Evolutionary conservation across 2,797 vertebrate genomes (phyloP).

Genomic region (Enteromius argenteus): DNA sequence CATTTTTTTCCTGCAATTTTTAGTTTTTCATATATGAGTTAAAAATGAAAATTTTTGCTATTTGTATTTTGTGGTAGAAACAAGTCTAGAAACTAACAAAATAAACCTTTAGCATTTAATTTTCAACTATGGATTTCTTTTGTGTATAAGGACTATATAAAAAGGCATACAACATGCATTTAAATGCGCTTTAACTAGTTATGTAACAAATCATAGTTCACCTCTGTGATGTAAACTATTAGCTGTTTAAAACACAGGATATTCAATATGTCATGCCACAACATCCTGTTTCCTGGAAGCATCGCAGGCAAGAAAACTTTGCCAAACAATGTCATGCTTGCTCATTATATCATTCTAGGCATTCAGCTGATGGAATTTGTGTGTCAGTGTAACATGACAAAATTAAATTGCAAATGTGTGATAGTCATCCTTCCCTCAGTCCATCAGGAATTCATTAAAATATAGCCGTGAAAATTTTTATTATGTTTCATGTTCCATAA

Average conservation of each 20-base stretch:
- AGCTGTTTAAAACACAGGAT: neutral
- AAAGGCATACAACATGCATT: neutral
- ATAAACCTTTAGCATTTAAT: neutral
- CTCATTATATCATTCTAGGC: neutral
- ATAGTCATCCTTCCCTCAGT: neutral
- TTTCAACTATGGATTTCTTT: neutral
- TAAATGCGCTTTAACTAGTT: neutral
- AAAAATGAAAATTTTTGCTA: neutral
- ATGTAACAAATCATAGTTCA: neutral
- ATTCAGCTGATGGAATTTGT: neutral
- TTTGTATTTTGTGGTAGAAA: too few species aligned
- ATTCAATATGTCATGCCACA: neutral
- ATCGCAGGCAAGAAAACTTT: neutral
- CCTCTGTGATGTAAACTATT: neutral
- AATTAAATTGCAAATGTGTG: neutral
- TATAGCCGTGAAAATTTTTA: neutral
- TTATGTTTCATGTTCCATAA: constrained; percentile 8
- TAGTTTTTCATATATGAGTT: neutral
- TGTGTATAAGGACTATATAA: neutral
- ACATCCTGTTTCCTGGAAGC: neutral
- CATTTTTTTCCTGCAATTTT: neutral
- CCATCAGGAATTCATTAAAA: neutral
- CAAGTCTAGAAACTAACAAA: neutral
- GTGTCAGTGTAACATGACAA: neutral
- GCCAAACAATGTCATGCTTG: neutral